Conservation (phyloP, 2,888 invertebrate genomes). For the Crematogaster levior region DNA sequence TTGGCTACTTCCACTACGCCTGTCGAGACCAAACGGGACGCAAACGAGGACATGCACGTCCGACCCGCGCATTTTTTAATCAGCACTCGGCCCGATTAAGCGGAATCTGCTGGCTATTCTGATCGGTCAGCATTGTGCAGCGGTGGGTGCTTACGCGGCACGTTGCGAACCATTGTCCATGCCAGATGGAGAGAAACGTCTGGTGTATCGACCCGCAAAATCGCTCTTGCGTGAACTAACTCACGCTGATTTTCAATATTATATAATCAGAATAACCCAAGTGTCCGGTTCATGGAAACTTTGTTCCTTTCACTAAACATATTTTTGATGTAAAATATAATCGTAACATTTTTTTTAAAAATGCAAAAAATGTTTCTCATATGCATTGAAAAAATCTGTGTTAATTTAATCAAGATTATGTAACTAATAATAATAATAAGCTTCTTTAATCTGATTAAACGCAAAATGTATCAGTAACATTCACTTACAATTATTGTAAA, state of each 20-base stretch:
- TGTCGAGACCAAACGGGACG: constrained; percentile 63
- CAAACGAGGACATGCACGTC: constrained; percentile 67
- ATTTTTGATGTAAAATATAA: background rate
- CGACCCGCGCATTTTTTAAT: constrained; percentile 71
- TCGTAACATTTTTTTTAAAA: background rate
- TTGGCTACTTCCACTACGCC: constrained; percentile 53
- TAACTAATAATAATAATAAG: background rate
- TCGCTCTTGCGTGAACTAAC: constrained; percentile 58
- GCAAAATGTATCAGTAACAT: background rate
- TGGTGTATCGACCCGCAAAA: constrained; percentile 66
- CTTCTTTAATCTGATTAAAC: background rate
- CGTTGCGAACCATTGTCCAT: constrained; percentile 75
- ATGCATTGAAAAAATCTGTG: background rate
- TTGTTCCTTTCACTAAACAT: background rate
- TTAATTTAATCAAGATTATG: constrained; percentile 1
- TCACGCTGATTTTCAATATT: constrained; percentile 68
- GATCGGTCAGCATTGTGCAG: constrained; percentile 65
- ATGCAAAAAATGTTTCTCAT: background rate
- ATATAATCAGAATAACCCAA: constrained; percentile 26
- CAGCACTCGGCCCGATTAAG: constrained; percentile 72
- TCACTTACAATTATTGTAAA: background rate
- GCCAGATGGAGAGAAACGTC: constrained; percentile 69
- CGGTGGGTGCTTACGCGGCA: constrained; percentile 73
- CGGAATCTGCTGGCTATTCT: constrained; percentile 74
- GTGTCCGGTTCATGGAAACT: background rate